phyloP scores from a whole-genome alignment of 2,888 invertebrate species.

The Plebejus anna region DNA sequence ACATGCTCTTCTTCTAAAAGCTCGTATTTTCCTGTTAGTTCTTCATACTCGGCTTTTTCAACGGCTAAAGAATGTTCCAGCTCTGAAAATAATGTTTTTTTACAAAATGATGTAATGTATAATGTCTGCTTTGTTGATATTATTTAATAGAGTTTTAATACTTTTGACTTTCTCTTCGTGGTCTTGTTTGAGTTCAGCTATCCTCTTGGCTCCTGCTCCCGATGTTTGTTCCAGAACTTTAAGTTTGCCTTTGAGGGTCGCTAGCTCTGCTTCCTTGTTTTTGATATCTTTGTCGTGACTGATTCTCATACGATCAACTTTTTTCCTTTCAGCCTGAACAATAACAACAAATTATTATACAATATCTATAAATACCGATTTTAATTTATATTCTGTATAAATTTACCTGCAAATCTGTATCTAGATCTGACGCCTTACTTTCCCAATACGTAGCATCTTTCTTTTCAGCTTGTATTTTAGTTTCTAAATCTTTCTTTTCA shows the following conservation, averaged over 20 bases:
- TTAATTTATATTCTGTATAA: neutral
- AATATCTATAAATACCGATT: neutral
- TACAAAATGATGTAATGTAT: neutral
- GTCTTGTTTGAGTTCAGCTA: constrained; percentile 84
- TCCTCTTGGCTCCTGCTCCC: constrained; percentile 81
- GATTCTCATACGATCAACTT: constrained; percentile 83
- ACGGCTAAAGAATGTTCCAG: constrained; percentile 83
- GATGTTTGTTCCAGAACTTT: constrained; percentile 82
- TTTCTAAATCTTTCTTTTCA: constrained; percentile 83
- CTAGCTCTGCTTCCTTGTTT: constrained; percentile 88
- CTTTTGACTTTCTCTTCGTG: constrained; percentile 84
- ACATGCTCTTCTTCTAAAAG: constrained; percentile 91
- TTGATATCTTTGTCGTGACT: constrained; percentile 87
- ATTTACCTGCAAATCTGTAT: constrained; percentile 78
- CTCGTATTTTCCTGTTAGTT: constrained; percentile 90
- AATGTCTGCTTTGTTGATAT: neutral
- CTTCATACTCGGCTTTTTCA: constrained; percentile 87
- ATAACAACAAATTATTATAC: neutral
- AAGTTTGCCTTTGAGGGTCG: constrained; percentile 86
- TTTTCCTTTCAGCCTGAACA: constrained; percentile 80
- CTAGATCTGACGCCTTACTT: constrained; percentile 81
- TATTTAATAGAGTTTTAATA: constrained; percentile 58
- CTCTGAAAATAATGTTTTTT: constrained; percentile 63
- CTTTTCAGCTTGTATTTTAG: constrained; percentile 79
- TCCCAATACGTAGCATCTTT: constrained; percentile 83